phyloP scores from a whole-genome alignment of 1,140 invertebrate species.

The Steinernema khuongi region DNA sequence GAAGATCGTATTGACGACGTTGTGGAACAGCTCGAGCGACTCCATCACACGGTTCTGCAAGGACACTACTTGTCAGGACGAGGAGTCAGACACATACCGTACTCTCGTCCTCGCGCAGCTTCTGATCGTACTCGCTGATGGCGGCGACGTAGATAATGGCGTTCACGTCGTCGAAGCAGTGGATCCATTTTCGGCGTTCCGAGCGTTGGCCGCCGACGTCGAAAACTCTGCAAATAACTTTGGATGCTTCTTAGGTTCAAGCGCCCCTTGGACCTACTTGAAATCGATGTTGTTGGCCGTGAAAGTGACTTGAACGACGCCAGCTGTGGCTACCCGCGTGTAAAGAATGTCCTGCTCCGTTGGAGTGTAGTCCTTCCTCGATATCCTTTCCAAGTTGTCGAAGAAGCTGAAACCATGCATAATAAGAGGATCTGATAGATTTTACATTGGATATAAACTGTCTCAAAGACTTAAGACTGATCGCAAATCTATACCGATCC shows the following conservation, averaged over 20 bases:
- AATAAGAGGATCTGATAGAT: too few relatives aligned
- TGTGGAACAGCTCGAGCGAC: constrained; percentile 60
- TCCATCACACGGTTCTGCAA: constrained; percentile 61
- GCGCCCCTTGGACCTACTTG: constrained; percentile 14
- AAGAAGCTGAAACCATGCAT: constrained; percentile 42
- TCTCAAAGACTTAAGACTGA: too few relatives aligned
- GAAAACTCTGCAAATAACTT: constrained; percentile 52
- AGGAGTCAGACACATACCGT: constrained; percentile 34
- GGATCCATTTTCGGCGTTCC: constrained; percentile 65
- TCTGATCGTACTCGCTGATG: constrained; percentile 60
- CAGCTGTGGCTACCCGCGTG: constrained; percentile 31
- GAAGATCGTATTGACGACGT: constrained; percentile 61
- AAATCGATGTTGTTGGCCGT: constrained; percentile 28
- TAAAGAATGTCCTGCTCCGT: constrained; percentile 34
- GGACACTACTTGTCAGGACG: constrained; percentile 22
- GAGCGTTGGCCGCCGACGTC: constrained; percentile 64
- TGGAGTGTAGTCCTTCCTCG: constrained; percentile 26
- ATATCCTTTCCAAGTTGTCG: constrained; percentile 26
- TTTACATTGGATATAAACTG: too few relatives aligned
- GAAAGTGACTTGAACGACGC: constrained; percentile 36
- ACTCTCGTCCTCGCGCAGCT: constrained; percentile 58
- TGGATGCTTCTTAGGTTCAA: not conserved
- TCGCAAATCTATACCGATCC: too few relatives aligned
- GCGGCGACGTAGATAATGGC: constrained; percentile 49
- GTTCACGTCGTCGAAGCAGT: constrained; percentile 61